A percentile compares a stretch with the other conserved stretches of the same genome.
phyloP scores from a whole-genome alignment of 1,140 invertebrate species.

The Agrypnia vestita region DNA sequence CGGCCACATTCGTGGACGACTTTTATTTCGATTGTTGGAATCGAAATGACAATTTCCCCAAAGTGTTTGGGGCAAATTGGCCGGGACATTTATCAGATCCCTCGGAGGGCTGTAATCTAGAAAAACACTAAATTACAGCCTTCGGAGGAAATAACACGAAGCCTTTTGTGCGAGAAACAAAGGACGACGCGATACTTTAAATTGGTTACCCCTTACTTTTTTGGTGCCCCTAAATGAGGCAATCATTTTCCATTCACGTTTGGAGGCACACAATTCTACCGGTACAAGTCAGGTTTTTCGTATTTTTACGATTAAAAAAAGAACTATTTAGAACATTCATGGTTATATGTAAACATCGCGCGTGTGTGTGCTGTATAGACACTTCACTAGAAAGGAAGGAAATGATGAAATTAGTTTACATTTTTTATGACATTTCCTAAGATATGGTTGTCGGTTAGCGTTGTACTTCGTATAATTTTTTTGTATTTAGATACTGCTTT shows the following conservation, averaged over 20 bases:
- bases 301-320: too few relatives aligned
- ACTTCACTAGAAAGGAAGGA: not conserved
- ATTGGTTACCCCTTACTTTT: constrained; percentile 40
- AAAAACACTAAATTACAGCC: constrained; percentile 37
- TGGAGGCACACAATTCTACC: not conserved
- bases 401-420: not conserved
- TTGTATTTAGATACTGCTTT: too few relatives aligned
- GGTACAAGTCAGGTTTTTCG: not conserved
- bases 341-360: not conserved
- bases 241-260: constrained; percentile 19
- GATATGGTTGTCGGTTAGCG: too few relatives aligned
- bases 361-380: not conserved
- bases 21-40: constrained; percentile 12
- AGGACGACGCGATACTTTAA: constrained; percentile 31
- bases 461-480: too few relatives aligned
- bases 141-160: not conserved
- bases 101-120: not conserved
- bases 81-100: constrained; percentile 11
- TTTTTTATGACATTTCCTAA: not conserved
- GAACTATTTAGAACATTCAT: not conserved
- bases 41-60: constrained; percentile 35
- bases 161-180: constrained; percentile 27
- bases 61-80: constrained; percentile 38
- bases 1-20: not conserved
- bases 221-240: constrained; percentile 20